Evolutionary conservation across 2,797 vertebrate species (phyloP).

Genomic region (Caiman crocodilus): DNA sequence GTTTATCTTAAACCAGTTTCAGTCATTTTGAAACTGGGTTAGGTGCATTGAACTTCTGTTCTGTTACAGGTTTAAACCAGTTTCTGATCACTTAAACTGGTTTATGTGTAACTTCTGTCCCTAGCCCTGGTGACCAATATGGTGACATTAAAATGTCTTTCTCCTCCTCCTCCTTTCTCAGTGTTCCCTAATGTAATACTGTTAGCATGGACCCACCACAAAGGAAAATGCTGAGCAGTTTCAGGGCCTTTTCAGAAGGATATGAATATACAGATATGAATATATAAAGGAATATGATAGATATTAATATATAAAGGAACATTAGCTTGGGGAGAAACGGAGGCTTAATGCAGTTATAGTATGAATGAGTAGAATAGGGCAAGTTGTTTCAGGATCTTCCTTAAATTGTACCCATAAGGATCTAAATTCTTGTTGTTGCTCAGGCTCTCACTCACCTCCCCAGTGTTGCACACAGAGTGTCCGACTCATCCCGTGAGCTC

Average conservation of each 20-base stretch:
- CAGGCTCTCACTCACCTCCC: neutral
- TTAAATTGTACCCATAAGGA: neutral
- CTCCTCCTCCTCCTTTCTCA: too few relatives aligned
- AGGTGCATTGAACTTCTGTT: too few relatives aligned
- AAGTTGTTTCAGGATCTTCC: neutral
- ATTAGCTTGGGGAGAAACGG: neutral
- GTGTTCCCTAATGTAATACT: too few relatives aligned
- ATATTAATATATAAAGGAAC: neutral
- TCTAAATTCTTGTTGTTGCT: neutral
- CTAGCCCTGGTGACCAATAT: too few relatives aligned
- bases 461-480: neutral
- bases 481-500: too few relatives aligned
- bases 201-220: neutral
- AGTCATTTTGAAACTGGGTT: too few relatives aligned
- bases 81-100: too few relatives aligned
- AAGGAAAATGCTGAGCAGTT: rapidly evolving
- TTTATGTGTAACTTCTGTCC: too few relatives aligned
- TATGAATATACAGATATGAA: neutral
- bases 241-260: neutral
- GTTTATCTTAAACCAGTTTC: too few relatives aligned
- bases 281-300: neutral
- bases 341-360: neutral
- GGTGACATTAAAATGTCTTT: too few relatives aligned
- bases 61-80: too few relatives aligned
- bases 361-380: neutral